Conservation (phyloP, 2,797 vertebrate species). For the Fundulus diaphanus region DNA sequence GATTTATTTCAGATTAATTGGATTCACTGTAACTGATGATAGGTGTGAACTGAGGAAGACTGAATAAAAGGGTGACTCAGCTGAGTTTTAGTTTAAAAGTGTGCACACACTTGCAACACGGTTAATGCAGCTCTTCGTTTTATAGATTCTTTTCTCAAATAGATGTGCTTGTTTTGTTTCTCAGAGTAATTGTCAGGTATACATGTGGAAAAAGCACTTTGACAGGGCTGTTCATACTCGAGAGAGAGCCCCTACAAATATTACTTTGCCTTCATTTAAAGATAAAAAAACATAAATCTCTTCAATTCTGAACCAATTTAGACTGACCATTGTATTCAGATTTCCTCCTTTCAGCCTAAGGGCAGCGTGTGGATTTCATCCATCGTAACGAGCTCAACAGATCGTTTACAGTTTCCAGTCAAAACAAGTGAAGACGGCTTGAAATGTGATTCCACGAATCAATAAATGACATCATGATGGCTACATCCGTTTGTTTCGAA, state of each 20-base stretch:
- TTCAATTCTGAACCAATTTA: background rate
- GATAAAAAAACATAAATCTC: background rate
- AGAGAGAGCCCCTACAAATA: background rate
- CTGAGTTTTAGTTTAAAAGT: background rate
- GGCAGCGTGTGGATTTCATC: background rate
- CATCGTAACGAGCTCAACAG: too few species aligned
- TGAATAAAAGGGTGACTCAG: background rate
- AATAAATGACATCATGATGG: constrained; percentile 10
- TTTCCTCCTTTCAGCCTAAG: background rate
- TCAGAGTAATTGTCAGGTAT: background rate
- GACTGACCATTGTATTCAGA: background rate
- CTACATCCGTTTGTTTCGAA: background rate
- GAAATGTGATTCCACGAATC: constrained; percentile 3
- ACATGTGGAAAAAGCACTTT: background rate
- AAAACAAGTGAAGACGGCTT: background rate
- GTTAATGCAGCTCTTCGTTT: background rate
- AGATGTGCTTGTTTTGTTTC: background rate
- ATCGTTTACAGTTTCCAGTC: background rate
- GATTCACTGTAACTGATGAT: background rate
- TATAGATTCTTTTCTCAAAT: background rate
- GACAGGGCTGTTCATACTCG: background rate
- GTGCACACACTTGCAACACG: background rate
- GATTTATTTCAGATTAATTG: background rate
- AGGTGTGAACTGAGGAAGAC: background rate
- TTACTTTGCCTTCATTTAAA: background rate